Percentiles rank a stretch among this genome's conserved stretches.
Conservation (phyloP, 1,140 invertebrate genomes). For the Leptoteleia sp. region DNA sequence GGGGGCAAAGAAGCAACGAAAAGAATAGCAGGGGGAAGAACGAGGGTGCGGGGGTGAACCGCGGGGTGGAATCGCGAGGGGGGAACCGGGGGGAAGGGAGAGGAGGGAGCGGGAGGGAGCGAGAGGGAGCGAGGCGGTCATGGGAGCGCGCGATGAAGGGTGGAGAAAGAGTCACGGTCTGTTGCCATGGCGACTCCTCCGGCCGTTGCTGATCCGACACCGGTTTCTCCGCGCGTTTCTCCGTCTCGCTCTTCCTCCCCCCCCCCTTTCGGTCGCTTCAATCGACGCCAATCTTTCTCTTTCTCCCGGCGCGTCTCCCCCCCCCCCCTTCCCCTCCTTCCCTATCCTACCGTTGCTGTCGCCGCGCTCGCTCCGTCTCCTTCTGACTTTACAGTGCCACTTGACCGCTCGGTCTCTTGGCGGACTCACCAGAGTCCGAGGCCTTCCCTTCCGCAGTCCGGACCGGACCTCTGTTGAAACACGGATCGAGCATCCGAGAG, state of each 20-base stretch:
- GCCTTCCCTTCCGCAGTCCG: slow-evolving; percentile 12
- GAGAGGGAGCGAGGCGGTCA: slow-evolving; percentile 25
- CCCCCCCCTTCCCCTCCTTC: slow-evolving; percentile 4
- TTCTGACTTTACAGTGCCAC: slow-evolving; percentile 25
- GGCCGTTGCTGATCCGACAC: slow-evolving; percentile 58
- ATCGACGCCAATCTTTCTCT: slow-evolving; percentile 1
- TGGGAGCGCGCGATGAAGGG: slow-evolving; percentile 19
- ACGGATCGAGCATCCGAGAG: slow-evolving; percentile 7
- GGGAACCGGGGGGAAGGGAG: background rate
- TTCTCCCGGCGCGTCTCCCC: background rate
- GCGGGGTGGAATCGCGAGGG: too few relatives aligned
- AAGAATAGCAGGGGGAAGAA: slow-evolving; percentile 19
- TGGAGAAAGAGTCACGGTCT: slow-evolving; percentile 69
- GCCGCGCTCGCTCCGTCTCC: background rate
- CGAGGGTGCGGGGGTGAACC: too few relatives aligned
- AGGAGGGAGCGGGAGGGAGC: slow-evolving; percentile 5
- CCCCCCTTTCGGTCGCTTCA: slow-evolving; percentile 1
- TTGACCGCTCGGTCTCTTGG: slow-evolving; percentile 38
- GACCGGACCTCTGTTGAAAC: slow-evolving; percentile 15
- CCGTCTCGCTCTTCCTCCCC: slow-evolving; percentile 19
- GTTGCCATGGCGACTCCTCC: slow-evolving; percentile 77
- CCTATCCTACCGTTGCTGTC: too few relatives aligned
- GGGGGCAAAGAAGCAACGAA: slow-evolving; percentile 19
- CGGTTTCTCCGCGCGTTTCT: slow-evolving; percentile 26
- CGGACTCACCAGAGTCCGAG: slow-evolving; percentile 23